These are phyloP conservation scores for Melanotaenia maccullochi DNA, from an alignment of 2,797 vertebrate genomes.

Conservation along the genomic window DNA sequence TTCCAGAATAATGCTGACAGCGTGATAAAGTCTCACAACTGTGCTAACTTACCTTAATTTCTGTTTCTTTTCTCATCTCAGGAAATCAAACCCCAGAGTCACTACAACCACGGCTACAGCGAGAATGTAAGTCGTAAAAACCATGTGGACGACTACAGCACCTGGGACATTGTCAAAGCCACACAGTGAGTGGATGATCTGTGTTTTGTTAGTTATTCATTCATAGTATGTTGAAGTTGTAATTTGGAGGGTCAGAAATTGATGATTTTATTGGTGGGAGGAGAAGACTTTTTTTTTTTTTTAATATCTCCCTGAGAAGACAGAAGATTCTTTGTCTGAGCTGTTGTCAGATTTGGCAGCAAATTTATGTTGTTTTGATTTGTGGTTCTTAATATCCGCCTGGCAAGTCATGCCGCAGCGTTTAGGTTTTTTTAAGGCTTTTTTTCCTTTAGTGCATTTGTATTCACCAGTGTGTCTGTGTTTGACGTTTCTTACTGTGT, in stretches of 20 bases:
- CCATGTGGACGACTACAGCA: conserved; percentile 97
- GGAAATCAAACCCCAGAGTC: conserved; percentile 97
- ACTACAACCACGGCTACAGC: conserved; percentile 96
- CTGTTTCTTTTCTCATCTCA: conserved; percentile 46
- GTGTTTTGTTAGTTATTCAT: not conserved
- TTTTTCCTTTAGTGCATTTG: not conserved
- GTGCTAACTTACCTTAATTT: not conserved
- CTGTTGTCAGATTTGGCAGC: conserved; percentile 3
- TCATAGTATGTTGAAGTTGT: not conserved
- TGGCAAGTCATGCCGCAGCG: not conserved
- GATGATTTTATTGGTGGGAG: not conserved
- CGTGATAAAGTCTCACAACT: not conserved
- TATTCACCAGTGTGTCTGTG: not conserved
- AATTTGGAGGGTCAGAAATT: not conserved
- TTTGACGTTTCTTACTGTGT: not conserved
- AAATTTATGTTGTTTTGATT: conserved; percentile 28
- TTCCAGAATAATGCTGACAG: not conserved
- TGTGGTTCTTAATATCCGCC: conserved; percentile 7
- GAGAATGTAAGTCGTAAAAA: conserved; percentile 93
- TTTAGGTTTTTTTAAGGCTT: not conserved
- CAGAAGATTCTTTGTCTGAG: not conserved
- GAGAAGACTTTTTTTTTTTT: not conserved
- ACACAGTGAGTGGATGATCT: conserved; percentile 90
- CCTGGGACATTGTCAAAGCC: conserved; percentile 99
- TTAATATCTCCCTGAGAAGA: not conserved